Percentiles rank a stretch among this genome's conserved stretches.
phyloP scores from a whole-genome alignment of 2,797 vertebrate species.

The Protonibea diacanthus region DNA sequence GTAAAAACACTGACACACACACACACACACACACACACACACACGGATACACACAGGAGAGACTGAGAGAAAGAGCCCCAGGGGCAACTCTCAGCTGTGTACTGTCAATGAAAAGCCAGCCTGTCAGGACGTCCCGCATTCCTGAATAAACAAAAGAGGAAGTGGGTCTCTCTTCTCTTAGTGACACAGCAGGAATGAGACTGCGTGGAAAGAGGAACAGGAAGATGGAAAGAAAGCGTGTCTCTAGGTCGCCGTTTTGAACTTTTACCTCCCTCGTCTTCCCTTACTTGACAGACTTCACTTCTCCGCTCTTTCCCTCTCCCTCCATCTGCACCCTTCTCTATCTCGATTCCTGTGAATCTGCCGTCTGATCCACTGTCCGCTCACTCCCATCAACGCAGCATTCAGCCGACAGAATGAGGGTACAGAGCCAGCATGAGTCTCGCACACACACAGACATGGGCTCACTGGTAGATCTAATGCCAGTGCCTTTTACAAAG shows the following conservation, averaged over 20 bases:
- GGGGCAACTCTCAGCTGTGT: conserved; percentile 73
- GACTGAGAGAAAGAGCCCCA: conserved; percentile 58
- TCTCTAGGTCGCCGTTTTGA: conserved; percentile 26
- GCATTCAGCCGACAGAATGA: conserved; percentile 74
- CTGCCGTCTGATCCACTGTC: conserved; percentile 66
- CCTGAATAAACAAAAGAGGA: conserved; percentile 78
- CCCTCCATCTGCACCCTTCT: conserved; percentile 26
- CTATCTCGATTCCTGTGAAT: conserved; percentile 42
- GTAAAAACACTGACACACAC: conserved; percentile 26
- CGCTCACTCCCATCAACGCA: conserved; percentile 51
- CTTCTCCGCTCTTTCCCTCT: conserved; percentile 17
- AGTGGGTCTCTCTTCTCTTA: conserved; percentile 64
- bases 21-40: conserved; percentile 1
- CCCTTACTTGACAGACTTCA: conserved; percentile 26
- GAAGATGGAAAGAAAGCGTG: conserved; percentile 7
- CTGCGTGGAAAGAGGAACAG: conserved; percentile 32
- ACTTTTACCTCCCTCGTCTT: conserved; percentile 25
- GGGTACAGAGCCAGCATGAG: conserved; percentile 65
- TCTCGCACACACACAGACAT: conserved; percentile 17
- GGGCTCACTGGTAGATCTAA: conserved; percentile 22
- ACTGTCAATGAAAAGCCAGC: conserved; percentile 73
- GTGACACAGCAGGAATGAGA: conserved; percentile 60
- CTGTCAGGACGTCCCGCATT: conserved; percentile 81
- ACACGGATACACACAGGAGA: conserved; percentile 6
- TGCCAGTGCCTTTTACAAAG: not conserved